Evolutionary conservation across 2,113 vertebrate genomes (phyloP).

Genomic region (Rynchops niger): DNA sequence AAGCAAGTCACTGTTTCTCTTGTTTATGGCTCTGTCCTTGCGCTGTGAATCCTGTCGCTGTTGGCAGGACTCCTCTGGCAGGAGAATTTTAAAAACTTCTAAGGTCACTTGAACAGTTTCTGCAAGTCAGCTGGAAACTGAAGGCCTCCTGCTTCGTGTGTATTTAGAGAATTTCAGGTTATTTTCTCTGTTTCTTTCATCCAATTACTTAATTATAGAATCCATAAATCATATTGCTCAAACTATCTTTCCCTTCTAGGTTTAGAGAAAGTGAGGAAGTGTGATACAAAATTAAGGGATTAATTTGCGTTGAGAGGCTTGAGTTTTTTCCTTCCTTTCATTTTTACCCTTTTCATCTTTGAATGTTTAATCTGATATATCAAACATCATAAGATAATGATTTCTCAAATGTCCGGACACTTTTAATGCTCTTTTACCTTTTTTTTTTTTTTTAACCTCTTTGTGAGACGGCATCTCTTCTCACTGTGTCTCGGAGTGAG

Average conservation of each 20-base stretch:
- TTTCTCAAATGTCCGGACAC: background rate
- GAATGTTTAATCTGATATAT: background rate
- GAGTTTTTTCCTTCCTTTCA: background rate
- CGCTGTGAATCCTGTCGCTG: accelerated
- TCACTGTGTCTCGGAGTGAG: background rate
- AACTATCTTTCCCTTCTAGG: background rate
- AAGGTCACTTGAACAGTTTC: background rate
- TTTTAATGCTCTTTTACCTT: background rate
- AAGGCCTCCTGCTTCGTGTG: background rate
- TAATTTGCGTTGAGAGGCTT: background rate
- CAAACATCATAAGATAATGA: background rate
- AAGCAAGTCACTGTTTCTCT: background rate
- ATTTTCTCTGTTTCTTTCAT: background rate
- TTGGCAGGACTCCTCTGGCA: background rate
- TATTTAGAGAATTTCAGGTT: background rate
- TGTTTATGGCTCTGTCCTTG: background rate
- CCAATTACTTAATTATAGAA: background rate
- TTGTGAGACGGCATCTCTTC: background rate
- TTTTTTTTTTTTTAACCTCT: background rate
- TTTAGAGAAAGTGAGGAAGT: background rate
- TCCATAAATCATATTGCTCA: background rate
- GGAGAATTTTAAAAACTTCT: background rate
- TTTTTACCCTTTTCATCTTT: background rate
- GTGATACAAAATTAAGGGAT: background rate
- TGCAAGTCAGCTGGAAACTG: background rate